Conservation (phyloP, 2,888 invertebrate species). For the Epinotia bilunana region DNA sequence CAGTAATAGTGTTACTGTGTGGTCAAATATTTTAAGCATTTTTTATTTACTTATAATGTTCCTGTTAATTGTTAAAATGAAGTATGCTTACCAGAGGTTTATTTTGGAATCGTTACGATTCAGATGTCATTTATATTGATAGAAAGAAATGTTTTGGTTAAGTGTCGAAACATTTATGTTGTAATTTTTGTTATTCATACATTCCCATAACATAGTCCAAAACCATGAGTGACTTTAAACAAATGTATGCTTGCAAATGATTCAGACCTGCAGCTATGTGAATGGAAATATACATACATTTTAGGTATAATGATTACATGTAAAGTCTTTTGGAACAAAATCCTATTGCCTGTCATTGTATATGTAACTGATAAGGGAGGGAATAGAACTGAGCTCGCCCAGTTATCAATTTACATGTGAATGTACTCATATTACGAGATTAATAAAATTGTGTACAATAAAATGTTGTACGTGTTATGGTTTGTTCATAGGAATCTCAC, state of each 20-base stretch:
- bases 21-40: constrained; percentile 30
- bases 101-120: constrained; percentile 35
- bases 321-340: constrained; percentile 36
- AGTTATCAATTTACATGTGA: constrained; percentile 40
- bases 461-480: constrained; percentile 37
- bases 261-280: constrained; percentile 22
- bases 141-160: constrained; percentile 14
- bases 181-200: constrained; percentile 39
- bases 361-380: constrained; percentile 27
- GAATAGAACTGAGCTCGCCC: constrained; percentile 37
- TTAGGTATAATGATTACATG: constrained; percentile 23
- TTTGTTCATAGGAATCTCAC: constrained; percentile 43
- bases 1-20: constrained; percentile 34
- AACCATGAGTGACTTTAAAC: constrained; percentile 29
- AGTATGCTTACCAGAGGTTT: constrained; percentile 47
- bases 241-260: constrained; percentile 33
- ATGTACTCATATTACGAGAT: constrained; percentile 43
- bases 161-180: constrained; percentile 20
- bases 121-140: constrained; percentile 25
- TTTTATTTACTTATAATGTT: constrained; percentile 52
- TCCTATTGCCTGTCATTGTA: constrained; percentile 27
- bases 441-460: constrained; percentile 37
- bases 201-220: constrained; percentile 31
- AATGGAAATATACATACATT: constrained; percentile 18
- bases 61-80: constrained; percentile 53